Percentiles rank a stretch among this genome's conserved stretches.
These are phyloP conservation scores for Crocallis elinguaria DNA, from an alignment of 2,888 invertebrate genomes.

Conservation along the genomic window DNA sequence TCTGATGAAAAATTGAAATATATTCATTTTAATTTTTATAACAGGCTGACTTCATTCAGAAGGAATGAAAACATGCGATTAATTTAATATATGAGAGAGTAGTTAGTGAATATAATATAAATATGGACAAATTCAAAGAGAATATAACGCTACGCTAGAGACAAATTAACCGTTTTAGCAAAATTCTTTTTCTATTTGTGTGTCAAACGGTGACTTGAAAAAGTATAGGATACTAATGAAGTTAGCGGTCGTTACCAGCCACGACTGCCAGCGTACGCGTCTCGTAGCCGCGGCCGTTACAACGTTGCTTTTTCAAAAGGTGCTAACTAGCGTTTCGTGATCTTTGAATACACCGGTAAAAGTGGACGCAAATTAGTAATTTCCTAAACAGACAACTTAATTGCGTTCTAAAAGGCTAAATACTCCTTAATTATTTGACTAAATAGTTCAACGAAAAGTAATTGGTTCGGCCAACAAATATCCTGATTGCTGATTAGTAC, in stretches of 20 bases:
- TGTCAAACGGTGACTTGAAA: neutral
- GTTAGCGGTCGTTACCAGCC: conserved; percentile 30
- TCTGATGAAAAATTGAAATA: neutral
- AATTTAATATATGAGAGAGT: too few species aligned
- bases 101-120: too few species aligned
- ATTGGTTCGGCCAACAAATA: conserved; percentile 35
- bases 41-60: neutral
- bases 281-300: conserved; percentile 40
- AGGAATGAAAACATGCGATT: neutral
- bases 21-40: neutral
- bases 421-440: conserved; percentile 39
- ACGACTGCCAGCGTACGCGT: neutral
- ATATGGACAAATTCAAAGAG: too few species aligned
- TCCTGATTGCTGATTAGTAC: conserved; percentile 36
- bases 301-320: conserved; percentile 60
- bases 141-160: too few species aligned
- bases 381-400: conserved; percentile 61
- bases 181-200: neutral
- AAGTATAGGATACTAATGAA: conserved; percentile 21
- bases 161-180: neutral
- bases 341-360: conserved; percentile 66
- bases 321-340: conserved; percentile 77
- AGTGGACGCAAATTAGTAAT: conserved; percentile 67
- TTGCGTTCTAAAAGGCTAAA: conserved; percentile 41
- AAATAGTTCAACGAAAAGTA: conserved; percentile 37